Base-by-base conservation (phyloP, 30 jellyfish, hydroid and myxozoan genomes). In the Mastigias papua region DNA sequence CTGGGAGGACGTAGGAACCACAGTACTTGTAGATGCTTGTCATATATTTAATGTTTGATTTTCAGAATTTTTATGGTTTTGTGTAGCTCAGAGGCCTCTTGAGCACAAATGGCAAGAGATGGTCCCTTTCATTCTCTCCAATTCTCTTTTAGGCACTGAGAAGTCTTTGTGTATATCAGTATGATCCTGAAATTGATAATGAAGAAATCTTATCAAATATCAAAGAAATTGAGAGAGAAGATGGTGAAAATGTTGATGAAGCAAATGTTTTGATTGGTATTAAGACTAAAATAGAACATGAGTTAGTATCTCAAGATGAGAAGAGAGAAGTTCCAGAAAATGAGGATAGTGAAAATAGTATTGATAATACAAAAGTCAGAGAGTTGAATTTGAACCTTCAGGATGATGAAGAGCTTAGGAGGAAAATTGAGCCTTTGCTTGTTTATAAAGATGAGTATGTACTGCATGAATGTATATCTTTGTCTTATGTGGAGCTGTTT, bases 391-490 rank as follows among this genome's bases (percentile, higher is more conserved):
- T n/a, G n/a, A n/a, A n/a, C 42, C 28, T 75, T 75, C 34, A 60
- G 23, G 62, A n/a, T 16, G 33, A 49, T 75, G 74, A 75, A 13
- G 49, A 4, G 5, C 86, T 75, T 11, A 27, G 61, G 50, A 34
- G 11, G 48, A 70, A 75, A 33, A 0, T 75, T 6, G 75, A 57
- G 62, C 73, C 75, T 6, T 21, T 75, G 86, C 73, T 75, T 13
- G 75, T 17, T 30, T 75, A 75, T 30, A 75, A 33, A 57, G 86
- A 75, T 46, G 86, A 75, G 86, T 75, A 58, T 23, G 86, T 75
- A 22, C 15, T 65, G 76, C 48, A 16, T n/a, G n/a, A n/a, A n/a
- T n/a, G n/a, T n/a, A n/a, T n/a, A n/a, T n/a, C n/a, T n/a, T n/a
- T n/a, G n/a, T n/a, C n/a, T n/a, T n/a, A n/a, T n/a, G n/a, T n/a